These are phyloP conservation scores for Amphipyra berbera DNA, from an alignment of 2,888 invertebrate species.

Conservation along the genomic window DNA sequence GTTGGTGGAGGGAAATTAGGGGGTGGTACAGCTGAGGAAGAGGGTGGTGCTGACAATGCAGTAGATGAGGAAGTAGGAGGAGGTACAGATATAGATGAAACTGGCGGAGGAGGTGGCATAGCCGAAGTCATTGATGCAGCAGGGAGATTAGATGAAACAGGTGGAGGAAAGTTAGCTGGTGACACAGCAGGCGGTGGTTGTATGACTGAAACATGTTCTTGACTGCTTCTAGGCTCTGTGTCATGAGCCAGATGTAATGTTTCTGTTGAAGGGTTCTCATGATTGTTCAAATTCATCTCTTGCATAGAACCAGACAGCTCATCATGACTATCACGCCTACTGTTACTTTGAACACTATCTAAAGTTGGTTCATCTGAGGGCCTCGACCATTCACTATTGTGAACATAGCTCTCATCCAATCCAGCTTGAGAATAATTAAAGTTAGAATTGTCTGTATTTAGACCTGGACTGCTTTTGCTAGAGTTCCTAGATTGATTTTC, in stretches of 20 bases:
- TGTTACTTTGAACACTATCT: slow-evolving; percentile 64
- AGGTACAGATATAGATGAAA: slow-evolving; percentile 42
- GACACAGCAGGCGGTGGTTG: slow-evolving; percentile 61
- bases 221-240: slow-evolving; percentile 46
- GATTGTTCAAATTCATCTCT: slow-evolving; percentile 78
- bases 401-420: slow-evolving; percentile 71
- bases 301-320: slow-evolving; percentile 77
- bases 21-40: slow-evolving; percentile 63
- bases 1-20: slow-evolving; percentile 68
- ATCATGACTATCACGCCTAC: slow-evolving; percentile 72
- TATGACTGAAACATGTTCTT: slow-evolving; percentile 46
- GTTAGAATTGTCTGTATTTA: slow-evolving; percentile 79
- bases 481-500: slow-evolving; percentile 90
- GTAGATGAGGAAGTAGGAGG: slow-evolving; percentile 41
- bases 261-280: slow-evolving; percentile 68
- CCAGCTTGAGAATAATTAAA: slow-evolving; percentile 80
- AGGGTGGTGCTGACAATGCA: slow-evolving; percentile 33
- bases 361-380: slow-evolving; percentile 70
- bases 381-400: slow-evolving; percentile 75
- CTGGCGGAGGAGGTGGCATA: slow-evolving; percentile 56
- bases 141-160: slow-evolving; percentile 39
- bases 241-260: slow-evolving; percentile 48
- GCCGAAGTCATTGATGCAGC: slow-evolving; percentile 34
- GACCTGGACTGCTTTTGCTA: slow-evolving; percentile 83
- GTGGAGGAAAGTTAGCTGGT: slow-evolving; percentile 61